A percentile compares a stretch with the other conserved stretches of the same genome.
Evolutionary conservation across 2,888 invertebrate species (phyloP).

Genomic region (Diarsia brunnea): DNA sequence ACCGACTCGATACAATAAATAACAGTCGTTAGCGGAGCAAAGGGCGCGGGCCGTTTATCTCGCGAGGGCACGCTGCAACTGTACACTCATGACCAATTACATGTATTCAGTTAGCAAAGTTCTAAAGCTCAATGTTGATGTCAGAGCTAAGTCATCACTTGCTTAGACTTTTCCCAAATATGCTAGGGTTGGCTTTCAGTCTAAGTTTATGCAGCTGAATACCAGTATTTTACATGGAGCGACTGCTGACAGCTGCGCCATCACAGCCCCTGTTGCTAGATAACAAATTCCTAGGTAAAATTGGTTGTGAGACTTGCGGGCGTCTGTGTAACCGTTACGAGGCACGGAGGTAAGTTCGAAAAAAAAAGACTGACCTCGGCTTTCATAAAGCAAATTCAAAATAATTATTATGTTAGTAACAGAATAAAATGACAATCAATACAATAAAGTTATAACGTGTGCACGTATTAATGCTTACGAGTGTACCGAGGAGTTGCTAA

Average conservation of each 20-base stretch:
- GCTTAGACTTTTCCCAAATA: neutral
- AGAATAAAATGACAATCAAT: neutral
- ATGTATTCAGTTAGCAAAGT: neutral
- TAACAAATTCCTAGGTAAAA: neutral
- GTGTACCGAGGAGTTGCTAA: slow-evolving; percentile 21
- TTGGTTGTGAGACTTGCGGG: too few species aligned
- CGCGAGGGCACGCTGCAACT: slow-evolving; percentile 48
- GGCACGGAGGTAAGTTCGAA: neutral
- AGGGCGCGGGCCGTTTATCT: slow-evolving; percentile 60
- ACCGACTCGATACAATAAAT: slow-evolving; percentile 52
- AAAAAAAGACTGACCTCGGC: neutral
- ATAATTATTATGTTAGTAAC: neutral
- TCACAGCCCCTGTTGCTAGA: neutral
- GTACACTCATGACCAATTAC: neutral
- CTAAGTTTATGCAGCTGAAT: neutral
- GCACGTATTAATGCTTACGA: neutral
- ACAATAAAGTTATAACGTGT: neutral
- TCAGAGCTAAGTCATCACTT: neutral
- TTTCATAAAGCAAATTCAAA: neutral
- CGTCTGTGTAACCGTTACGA: neutral
- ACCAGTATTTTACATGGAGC: neutral
- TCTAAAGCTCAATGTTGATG: neutral
- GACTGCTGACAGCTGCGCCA: neutral
- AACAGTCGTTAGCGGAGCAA: slow-evolving; percentile 59
- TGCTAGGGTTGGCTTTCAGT: neutral